Conservation (phyloP, 2,113 vertebrate species). For the Sturnira hondurensis region DNA sequence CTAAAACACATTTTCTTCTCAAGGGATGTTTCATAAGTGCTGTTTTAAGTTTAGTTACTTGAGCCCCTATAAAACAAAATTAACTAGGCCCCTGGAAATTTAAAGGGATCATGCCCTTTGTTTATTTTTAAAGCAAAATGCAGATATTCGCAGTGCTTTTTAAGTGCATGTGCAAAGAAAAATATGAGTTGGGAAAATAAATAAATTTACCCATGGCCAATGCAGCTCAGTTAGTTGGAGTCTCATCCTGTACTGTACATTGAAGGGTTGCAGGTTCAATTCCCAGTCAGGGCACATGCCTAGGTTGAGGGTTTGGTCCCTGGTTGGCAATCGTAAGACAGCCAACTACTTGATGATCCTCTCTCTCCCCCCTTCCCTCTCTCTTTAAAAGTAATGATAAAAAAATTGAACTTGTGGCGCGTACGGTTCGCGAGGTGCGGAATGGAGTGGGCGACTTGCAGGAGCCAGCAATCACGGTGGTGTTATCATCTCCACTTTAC, state of each 20-base stretch:
- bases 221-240: too few species aligned
- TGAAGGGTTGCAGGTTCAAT: too few species aligned
- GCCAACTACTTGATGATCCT: too few species aligned
- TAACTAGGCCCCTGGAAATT: background rate
- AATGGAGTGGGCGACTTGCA: background rate
- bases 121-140: conserved; percentile 12
- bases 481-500: too few species aligned
- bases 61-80: background rate
- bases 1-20: background rate
- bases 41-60: background rate
- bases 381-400: too few species aligned
- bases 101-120: background rate
- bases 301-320: too few species aligned
- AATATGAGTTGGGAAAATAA: background rate
- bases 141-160: background rate
- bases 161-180: background rate
- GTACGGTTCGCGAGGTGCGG: background rate
- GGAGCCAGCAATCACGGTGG: background rate
- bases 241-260: too few species aligned
- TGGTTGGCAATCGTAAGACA: too few species aligned
- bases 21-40: background rate
- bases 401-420: conserved; percentile 46
- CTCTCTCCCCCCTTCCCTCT: too few species aligned
- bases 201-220: background rate
- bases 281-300: too few species aligned